These are phyloP conservation scores for Axea sp. DNA, from an alignment of 2,888 invertebrate genomes.

Conservation along the genomic window DNA sequence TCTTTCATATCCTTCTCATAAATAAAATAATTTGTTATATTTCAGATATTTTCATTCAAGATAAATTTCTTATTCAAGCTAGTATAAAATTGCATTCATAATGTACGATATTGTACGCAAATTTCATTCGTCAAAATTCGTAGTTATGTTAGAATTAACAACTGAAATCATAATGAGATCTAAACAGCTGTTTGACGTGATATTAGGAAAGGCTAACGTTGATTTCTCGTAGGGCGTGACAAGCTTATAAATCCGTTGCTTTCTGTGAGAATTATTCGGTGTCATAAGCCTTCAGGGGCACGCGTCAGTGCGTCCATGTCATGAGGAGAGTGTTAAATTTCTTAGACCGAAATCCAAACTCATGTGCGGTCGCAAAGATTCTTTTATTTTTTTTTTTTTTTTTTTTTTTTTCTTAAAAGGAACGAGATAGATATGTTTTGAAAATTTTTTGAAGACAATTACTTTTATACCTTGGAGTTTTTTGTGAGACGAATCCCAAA, in stretches of 20 bases:
- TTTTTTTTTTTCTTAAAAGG: conserved; percentile 60
- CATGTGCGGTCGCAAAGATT: conserved; percentile 25
- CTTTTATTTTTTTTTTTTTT: too few relatives aligned
- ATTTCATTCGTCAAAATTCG: too few relatives aligned
- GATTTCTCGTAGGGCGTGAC: conserved; percentile 36
- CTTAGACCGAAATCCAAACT: conserved; percentile 1
- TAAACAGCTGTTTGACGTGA: conserved; percentile 19
- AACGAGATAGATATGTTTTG: conserved; percentile 32
- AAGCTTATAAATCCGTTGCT: conserved; percentile 32
- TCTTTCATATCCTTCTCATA: too few relatives aligned
- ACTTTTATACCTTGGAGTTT: conserved; percentile 52
- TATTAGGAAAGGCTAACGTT: too few relatives aligned
- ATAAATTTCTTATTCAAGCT: too few relatives aligned
- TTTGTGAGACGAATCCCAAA: conserved; percentile 52
- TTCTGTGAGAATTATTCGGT: conserved; percentile 43
- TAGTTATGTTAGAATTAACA: background rate
- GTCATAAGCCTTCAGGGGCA: conserved; percentile 60
- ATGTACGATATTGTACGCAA: background rate
- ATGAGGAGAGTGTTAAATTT: conserved; percentile 51
- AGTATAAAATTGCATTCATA: too few relatives aligned
- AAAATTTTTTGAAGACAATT: conserved; percentile 46
- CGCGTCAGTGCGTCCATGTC: conserved; percentile 60
- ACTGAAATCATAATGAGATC: conserved; percentile 35
- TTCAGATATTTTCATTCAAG: background rate
- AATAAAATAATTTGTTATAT: too few relatives aligned